Conservation (phyloP, 2,113 vertebrate genomes). For the Opisthocomus hoazin region DNA sequence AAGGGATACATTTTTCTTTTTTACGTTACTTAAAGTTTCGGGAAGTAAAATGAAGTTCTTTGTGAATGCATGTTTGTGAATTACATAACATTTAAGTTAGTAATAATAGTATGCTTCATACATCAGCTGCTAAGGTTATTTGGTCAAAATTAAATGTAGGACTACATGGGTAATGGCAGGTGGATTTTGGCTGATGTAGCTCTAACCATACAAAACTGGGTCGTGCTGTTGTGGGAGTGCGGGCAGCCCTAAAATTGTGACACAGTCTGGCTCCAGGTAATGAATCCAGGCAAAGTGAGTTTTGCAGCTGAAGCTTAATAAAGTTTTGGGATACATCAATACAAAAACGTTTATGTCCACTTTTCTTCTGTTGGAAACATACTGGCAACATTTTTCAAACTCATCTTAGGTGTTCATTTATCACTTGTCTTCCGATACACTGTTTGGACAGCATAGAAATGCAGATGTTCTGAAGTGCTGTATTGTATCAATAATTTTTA, state of each 20-base stretch:
- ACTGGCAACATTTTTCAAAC: background rate
- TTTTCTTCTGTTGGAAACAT: background rate
- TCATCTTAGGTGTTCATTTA: background rate
- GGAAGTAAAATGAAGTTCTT: background rate
- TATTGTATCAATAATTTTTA: background rate
- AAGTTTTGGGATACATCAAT: background rate
- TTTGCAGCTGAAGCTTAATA: background rate
- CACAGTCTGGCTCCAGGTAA: background rate
- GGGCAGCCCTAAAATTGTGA: background rate
- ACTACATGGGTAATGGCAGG: rapidly evolving
- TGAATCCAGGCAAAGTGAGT: background rate
- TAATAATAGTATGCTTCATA: background rate
- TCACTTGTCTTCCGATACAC: background rate
- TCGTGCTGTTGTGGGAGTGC: background rate
- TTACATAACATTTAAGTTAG: background rate
- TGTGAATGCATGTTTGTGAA: background rate
- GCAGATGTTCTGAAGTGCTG: background rate
- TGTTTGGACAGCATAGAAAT: background rate
- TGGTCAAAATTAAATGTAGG: background rate
- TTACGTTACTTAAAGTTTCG: background rate
- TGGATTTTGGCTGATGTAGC: background rate
- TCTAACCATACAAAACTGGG: background rate
- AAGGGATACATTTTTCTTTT: background rate
- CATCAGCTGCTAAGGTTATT: background rate
- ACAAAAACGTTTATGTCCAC: background rate